These are phyloP conservation scores for Miniopterus natalensis DNA, from an alignment of 2,113 vertebrate genomes.

Conservation along the genomic window DNA sequence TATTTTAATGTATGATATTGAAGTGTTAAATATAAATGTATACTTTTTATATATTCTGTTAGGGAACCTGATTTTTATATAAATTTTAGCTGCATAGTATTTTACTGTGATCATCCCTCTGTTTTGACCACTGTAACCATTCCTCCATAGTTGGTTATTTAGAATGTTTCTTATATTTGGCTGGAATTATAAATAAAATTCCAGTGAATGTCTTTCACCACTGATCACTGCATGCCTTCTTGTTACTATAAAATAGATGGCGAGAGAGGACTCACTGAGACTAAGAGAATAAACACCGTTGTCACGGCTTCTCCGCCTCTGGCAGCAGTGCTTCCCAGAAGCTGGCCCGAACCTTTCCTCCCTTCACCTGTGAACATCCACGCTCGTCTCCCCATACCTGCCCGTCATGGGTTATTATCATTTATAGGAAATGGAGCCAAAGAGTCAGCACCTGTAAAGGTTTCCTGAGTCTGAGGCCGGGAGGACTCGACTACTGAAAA, in stretches of 20 bases:
- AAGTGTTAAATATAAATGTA: background rate
- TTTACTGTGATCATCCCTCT: background rate
- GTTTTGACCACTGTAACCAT: background rate
- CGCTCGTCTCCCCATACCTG: background rate
- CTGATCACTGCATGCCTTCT: background rate
- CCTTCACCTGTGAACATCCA: background rate
- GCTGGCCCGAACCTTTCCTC: background rate
- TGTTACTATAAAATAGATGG: background rate
- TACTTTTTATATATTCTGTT: background rate
- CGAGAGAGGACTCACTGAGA: background rate
- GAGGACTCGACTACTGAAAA: background rate
- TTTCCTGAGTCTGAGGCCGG: constrained; percentile 23
- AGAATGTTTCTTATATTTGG: background rate
- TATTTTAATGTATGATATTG: background rate
- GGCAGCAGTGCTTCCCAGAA: background rate
- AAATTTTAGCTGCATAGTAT: background rate
- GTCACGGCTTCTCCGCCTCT: background rate
- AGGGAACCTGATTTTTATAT: background rate
- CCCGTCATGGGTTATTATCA: background rate
- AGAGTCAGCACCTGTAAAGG: background rate
- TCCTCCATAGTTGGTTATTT: background rate
- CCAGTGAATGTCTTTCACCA: background rate
- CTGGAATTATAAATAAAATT: constrained; percentile 1
- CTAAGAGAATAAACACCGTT: background rate
- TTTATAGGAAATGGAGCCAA: background rate